Base-by-base conservation (phyloP, 1,140 invertebrate genomes). In the Zaprionus tsacasi region DNA sequence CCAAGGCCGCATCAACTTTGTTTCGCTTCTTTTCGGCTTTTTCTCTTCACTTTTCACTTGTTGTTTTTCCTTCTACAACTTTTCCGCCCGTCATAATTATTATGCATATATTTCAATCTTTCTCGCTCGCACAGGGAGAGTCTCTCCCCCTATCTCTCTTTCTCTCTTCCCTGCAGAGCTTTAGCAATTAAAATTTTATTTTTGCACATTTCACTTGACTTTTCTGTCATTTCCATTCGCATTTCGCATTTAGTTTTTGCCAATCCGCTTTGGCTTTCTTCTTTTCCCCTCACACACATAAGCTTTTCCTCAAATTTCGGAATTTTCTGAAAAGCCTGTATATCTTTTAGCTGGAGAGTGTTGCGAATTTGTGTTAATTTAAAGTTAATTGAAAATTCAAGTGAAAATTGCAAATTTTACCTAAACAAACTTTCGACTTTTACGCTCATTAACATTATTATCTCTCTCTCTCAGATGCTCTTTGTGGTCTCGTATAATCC, bases 71-170 rank as follows among this genome's bases (percentile, higher is more conserved):
- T 30, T 30, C 67, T 58, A 57, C 70, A 87, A 73, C 82, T 77
- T 77, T 87, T 87, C 88, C 80, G 83, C 80, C 70, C 60, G 60
- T 69, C 76, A 79, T 87, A 88, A 83, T 88, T 89, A 88, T 70
- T 76, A 64, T 76, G 68, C 69, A 76, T 69, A 87, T 78, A 75
- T 88, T 76, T 71, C 74, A 80, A 65, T 52, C 58, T 63, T 63
- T 61, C 2, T n/a, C 2, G 2, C 77, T 65, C 69, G 64, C 67
- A 65, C 54, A 65, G 25, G 21, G 21, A 21, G 21, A 55, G 0
- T 7, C 12, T 6, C 27, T 40, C n/a, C 27, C 40, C 21, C 21
- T 30, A 3, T 30, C 27, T 6, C 36, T 40, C 25, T 5, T 17
- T 12, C 60, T n/a, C 13, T 15, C 17, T 45, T 60, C 33, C 76